phyloP scores from a whole-genome alignment of 2,888 invertebrate species.

The Lamproptera curius region DNA sequence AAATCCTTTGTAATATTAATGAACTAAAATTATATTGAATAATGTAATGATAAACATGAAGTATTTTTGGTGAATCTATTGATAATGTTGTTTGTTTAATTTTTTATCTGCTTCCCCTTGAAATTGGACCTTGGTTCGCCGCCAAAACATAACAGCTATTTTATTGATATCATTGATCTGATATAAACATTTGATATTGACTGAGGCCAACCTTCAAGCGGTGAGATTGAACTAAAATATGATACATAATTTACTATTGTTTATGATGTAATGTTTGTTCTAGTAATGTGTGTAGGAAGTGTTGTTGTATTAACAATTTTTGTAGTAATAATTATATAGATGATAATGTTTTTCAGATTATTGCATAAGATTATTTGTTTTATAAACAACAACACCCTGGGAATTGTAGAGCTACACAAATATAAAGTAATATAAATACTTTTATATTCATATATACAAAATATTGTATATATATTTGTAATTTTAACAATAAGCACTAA shows the following conservation, averaged over 20 bases:
- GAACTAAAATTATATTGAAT: neutral
- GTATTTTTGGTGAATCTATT: conserved; percentile 8
- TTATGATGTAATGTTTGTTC: conserved; percentile 10
- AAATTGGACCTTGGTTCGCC: conserved; percentile 11
- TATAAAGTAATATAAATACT: too few species aligned
- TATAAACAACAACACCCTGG: too few species aligned
- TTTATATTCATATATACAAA: too few species aligned
- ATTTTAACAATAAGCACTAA: too few species aligned
- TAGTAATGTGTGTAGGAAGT: conserved; percentile 3
- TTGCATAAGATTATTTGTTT: too few species aligned
- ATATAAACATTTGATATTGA: conserved; percentile 15
- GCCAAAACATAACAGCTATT: conserved; percentile 11
- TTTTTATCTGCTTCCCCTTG: conserved; percentile 15
- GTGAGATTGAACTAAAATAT: conserved; percentile 9
- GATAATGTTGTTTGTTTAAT: conserved; percentile 7
- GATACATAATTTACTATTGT: conserved; percentile 4
- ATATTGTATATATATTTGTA: too few species aligned
- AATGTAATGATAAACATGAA: neutral
- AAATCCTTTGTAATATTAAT: neutral
- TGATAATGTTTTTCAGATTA: neutral
- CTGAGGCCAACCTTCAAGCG: conserved; percentile 5
- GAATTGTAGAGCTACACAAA: too few species aligned
- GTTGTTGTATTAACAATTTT: too few species aligned
- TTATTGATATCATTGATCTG: conserved; percentile 18
- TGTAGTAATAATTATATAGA: too few species aligned